phyloP scores from a whole-genome alignment of 2,888 invertebrate genomes.

The Electrophaes corylata region DNA sequence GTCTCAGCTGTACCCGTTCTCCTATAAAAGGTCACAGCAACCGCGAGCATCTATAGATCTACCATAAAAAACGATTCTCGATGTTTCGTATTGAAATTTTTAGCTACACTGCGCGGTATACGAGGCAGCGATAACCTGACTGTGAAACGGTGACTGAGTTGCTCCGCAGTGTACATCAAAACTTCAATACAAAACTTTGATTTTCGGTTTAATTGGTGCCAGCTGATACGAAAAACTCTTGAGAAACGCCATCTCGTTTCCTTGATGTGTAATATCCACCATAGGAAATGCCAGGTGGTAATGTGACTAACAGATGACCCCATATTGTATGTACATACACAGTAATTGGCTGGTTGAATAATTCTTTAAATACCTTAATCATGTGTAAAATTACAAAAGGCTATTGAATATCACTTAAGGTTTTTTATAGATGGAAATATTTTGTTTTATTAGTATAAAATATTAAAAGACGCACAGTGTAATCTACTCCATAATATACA shows the following conservation, averaged over 20 bases:
- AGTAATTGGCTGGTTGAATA: neutral
- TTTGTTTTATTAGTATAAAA: too few species aligned
- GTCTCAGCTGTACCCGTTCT: conserved; percentile 31
- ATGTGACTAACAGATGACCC: conserved; percentile 8
- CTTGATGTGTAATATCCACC: conserved; percentile 18
- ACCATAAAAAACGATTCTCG: neutral
- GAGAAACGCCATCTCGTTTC: conserved; percentile 19
- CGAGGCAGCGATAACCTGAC: too few species aligned
- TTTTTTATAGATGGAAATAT: neutral
- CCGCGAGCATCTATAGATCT: neutral
- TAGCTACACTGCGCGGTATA: neutral
- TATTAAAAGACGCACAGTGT: too few species aligned
- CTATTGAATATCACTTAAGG: neutral
- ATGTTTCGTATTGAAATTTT: neutral
- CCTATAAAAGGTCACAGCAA: conserved; percentile 33
- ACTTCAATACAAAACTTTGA: neutral
- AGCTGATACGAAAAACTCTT: conserved; percentile 22
- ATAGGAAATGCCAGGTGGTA: conserved; percentile 5
- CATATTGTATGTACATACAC: neutral
- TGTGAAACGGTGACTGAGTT: too few species aligned
- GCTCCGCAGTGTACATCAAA: neutral
- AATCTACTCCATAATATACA: too few species aligned
- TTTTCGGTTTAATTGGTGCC: neutral
- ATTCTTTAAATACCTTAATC: neutral
- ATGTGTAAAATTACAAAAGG: neutral